A percentile compares a stretch with the other conserved stretches of the same genome.
phyloP scores from a whole-genome alignment of 2,888 invertebrate species.

The Plagodis pulveraria region DNA sequence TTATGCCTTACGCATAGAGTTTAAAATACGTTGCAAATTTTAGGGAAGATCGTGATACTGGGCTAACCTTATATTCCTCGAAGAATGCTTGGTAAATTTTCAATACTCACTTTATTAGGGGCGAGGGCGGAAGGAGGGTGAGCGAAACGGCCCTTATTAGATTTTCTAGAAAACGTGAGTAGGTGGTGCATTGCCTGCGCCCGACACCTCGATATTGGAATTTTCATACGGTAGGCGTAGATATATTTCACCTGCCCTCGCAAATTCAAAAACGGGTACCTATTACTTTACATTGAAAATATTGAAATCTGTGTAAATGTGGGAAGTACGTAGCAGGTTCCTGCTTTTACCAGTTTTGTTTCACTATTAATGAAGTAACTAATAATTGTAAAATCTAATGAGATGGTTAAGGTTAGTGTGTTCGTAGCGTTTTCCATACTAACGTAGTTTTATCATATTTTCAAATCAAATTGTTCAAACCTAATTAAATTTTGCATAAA shows the following conservation, averaged over 20 bases:
- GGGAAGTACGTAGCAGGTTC: no score
- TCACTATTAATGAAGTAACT: no score
- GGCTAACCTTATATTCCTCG: constrained; percentile 80
- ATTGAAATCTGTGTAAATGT: no score
- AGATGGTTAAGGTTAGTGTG: no score
- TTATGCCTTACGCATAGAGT: constrained; percentile 34
- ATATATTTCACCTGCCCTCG: background rate
- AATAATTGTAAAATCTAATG: no score
- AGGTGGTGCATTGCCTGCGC: constrained; percentile 64
- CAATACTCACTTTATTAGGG: constrained; percentile 85
- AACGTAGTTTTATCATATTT: no score
- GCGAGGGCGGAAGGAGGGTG: constrained; percentile 73
- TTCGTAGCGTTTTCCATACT: no score
- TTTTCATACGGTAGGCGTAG: constrained; percentile 28
- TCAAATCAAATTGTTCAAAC: no score
- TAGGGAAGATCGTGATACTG: constrained; percentile 62
- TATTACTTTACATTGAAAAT: no score
- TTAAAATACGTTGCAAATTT: constrained; percentile 42
- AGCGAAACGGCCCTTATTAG: constrained; percentile 80
- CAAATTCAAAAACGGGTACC: no score
- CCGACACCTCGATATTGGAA: constrained; percentile 68
- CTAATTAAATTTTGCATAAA: no score
- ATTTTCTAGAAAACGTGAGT: constrained; percentile 77
- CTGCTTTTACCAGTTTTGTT: no score
- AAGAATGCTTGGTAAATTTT: constrained; percentile 85